Conservation (phyloP, 2,797 vertebrate species). For the Enteromius anoplus region DNA sequence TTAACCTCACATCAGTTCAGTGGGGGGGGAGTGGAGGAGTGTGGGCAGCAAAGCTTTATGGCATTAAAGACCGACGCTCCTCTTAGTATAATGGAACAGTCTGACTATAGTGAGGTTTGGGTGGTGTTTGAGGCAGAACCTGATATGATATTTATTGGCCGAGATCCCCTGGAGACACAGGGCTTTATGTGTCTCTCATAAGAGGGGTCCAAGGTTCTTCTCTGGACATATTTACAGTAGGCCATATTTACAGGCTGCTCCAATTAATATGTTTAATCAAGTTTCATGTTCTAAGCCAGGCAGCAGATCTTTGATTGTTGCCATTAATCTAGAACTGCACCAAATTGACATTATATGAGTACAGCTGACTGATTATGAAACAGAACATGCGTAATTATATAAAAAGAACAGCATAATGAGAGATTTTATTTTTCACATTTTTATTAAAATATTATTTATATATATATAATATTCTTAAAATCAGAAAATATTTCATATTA, state of each 20-base stretch:
- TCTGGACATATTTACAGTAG: constrained; percentile 61
- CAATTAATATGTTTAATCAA: constrained; percentile 59
- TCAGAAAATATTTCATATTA: too few relatives aligned
- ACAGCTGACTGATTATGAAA: constrained; percentile 19
- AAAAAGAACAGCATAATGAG: background rate
- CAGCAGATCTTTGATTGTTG: constrained; percentile 33
- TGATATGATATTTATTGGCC: constrained; percentile 63
- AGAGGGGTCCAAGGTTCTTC: constrained; percentile 61
- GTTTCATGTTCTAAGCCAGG: constrained; percentile 26
- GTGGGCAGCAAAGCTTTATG: constrained; percentile 53
- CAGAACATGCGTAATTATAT: constrained; percentile 22
- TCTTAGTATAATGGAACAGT: constrained; percentile 62
- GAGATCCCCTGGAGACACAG: constrained; percentile 55
- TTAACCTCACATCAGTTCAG: constrained; percentile 42
- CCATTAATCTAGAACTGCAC: constrained; percentile 34
- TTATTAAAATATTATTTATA: background rate
- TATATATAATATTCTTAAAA: too few relatives aligned
- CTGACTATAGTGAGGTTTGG: constrained; percentile 49
- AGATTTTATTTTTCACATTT: background rate
- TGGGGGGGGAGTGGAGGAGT: constrained; percentile 35
- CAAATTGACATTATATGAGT: constrained; percentile 26
- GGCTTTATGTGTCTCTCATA: constrained; percentile 64
- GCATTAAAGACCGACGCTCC: constrained; percentile 52
- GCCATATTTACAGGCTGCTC: constrained; percentile 56
- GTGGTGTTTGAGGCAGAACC: constrained; percentile 56